Conservation (phyloP, 2,113 vertebrate genomes). For the Tetrax tetrax region DNA sequence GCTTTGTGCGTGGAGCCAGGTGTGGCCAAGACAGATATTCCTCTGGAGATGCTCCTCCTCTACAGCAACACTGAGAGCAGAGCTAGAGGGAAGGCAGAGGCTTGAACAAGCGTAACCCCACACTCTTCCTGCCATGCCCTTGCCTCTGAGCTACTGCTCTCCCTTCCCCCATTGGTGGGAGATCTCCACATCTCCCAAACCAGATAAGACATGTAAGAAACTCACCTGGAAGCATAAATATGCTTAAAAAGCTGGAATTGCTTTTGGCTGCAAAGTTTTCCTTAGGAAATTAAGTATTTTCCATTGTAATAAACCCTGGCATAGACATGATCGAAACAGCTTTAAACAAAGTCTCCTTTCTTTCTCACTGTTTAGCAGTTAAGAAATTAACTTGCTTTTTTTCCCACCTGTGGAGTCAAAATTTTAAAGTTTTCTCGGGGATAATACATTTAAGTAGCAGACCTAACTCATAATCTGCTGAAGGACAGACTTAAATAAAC, state of each 20-base stretch:
- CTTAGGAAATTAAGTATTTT: slow-evolving; percentile 16
- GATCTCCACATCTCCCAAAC: background rate
- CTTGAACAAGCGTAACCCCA: background rate
- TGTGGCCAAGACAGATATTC: fast-evolving
- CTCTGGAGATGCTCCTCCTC: background rate
- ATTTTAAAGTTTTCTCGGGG: background rate
- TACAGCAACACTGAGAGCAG: fast-evolving
- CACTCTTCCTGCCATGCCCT: background rate
- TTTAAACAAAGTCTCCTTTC: background rate
- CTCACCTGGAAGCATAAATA: background rate
- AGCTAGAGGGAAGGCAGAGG: background rate
- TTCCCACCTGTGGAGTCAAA: background rate
- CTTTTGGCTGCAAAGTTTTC: background rate
- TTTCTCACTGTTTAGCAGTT: background rate
- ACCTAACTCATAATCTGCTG: background rate
- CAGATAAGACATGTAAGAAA: background rate
- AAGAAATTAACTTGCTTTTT: background rate
- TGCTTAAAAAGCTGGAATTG: background rate
- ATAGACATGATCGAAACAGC: background rate
- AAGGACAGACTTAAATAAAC: background rate
- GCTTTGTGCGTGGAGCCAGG: fast-evolving
- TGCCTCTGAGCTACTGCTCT: background rate
- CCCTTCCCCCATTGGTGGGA: background rate
- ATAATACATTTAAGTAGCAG: background rate
- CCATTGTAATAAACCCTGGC: background rate